A percentile compares a stretch with the other conserved stretches of the same genome.
phyloP scores from a whole-genome alignment of 1,140 invertebrate genomes.

The Tribolium madens region DNA sequence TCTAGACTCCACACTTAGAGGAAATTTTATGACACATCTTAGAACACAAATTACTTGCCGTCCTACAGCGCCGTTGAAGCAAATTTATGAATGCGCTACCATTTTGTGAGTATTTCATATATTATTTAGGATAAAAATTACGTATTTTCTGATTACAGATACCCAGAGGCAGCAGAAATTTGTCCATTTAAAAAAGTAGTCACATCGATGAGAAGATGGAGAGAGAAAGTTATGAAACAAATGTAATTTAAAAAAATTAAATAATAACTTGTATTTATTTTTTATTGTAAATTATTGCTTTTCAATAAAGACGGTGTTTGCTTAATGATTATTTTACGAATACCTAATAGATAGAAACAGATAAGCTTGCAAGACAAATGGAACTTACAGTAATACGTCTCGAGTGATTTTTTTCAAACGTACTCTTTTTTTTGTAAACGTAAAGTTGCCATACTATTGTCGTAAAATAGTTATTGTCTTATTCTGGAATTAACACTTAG shows the following conservation, averaged over 20 bases:
- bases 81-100: conserved; percentile 39
- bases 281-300: background rate
- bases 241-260: background rate
- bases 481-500: conserved; percentile 30
- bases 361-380: no score
- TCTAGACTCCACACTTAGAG: background rate
- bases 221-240: background rate
- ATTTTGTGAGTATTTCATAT: conserved; percentile 47
- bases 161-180: conserved; percentile 42
- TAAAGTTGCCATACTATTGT: background rate
- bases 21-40: conserved; percentile 41
- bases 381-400: no score
- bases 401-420: no score
- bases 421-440: background rate
- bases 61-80: conserved; percentile 7
- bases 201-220: conserved; percentile 50
- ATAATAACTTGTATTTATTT: conserved; percentile 8
- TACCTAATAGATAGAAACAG: no score
- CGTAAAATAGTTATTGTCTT: conserved; percentile 30
- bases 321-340: no score
- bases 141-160: conserved; percentile 31
- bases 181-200: conserved; percentile 45
- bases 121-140: background rate
- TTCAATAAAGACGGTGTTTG: no score
- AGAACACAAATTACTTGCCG: conserved; percentile 30